Conservation (phyloP, 2,113 vertebrate genomes). For the Myxocyprinus asiaticus region DNA sequence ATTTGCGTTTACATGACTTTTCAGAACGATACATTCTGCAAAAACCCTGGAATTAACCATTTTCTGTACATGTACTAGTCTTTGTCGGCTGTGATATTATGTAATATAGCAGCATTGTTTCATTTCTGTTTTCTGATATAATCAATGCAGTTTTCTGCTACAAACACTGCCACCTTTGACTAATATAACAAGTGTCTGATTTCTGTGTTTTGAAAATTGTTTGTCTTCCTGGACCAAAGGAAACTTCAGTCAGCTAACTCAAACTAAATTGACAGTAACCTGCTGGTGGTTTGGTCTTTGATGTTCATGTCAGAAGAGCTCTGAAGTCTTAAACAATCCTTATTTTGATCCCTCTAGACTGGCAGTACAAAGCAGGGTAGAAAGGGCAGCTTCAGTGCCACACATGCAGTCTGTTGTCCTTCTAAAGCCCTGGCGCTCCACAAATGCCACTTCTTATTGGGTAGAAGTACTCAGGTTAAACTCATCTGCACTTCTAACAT, state of each 20-base stretch:
- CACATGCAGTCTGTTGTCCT: conserved; percentile 51
- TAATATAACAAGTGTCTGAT: neutral
- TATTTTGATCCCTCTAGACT: conserved; percentile 61
- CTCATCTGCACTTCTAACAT: conserved; percentile 63
- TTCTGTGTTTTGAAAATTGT: neutral
- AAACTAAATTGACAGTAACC: conserved; percentile 37
- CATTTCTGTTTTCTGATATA: no score
- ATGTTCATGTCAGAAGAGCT: conserved; percentile 42
- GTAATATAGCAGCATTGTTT: no score
- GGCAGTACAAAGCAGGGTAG: conserved; percentile 61
- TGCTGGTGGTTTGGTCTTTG: conserved; percentile 37
- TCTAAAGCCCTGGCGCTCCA: conserved; percentile 48
- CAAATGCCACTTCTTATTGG: conserved; percentile 74
- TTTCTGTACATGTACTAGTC: no score
- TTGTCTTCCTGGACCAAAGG: neutral
- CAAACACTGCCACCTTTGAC: neutral
- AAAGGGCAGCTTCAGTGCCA: conserved; percentile 49
- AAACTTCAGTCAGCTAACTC: conserved; percentile 12
- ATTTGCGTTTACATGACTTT: no score
- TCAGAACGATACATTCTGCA: no score
- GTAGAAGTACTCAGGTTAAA: conserved; percentile 61
- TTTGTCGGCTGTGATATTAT: no score
- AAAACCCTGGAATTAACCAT: no score
- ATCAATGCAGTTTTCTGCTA: neutral
- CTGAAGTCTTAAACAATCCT: conserved; percentile 51